These are phyloP conservation scores for Physocephala rufipes DNA, from an alignment of 2,888 invertebrate genomes.

Conservation along the genomic window DNA sequence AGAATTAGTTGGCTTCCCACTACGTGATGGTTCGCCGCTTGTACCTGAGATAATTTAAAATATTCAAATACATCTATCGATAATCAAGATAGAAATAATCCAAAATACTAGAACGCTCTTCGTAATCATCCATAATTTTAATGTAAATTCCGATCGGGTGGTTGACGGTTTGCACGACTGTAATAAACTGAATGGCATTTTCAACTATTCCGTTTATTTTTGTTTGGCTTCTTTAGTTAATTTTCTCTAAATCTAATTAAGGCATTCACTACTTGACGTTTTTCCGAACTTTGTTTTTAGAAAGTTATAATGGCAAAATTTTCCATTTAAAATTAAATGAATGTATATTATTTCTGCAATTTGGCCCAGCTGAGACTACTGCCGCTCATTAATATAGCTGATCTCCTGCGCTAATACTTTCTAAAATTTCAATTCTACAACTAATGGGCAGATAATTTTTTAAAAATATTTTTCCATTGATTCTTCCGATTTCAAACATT, in stretches of 20 bases:
- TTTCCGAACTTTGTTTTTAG: no score
- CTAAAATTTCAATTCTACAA: no score
- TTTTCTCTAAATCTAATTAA: slow-evolving; percentile 59
- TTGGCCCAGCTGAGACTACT: no score
- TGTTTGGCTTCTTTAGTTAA: slow-evolving; percentile 51
- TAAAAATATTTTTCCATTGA: no score
- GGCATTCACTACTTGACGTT: slow-evolving; percentile 35
- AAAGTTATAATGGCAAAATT: no score
- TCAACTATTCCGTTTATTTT: slow-evolving; percentile 36
- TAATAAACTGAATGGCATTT: background rate
- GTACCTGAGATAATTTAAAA: slow-evolving; percentile 44
- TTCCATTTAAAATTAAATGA: background rate
- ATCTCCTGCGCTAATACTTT: no score
- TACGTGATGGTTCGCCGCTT: slow-evolving; percentile 4
- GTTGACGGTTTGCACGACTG: no score
- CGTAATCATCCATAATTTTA: slow-evolving; percentile 58
- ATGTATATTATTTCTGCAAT: background rate
- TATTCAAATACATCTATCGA: slow-evolving; percentile 44
- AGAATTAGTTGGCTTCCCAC: slow-evolving; percentile 34
- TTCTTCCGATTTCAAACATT: no score
- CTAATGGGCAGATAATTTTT: no score
- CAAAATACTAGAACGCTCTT: slow-evolving; percentile 54
- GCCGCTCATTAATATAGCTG: no score
- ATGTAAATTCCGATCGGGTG: slow-evolving; percentile 19
- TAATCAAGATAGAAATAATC: slow-evolving; percentile 21